These are phyloP conservation scores for Bombyx mori DNA, from an alignment of 1,140 invertebrate species.

Conservation along the genomic window ASM3026992v2 NC_085122.1:4817501-4818000, in stretches of 20 bases:
- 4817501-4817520: constrained; percentile 80
- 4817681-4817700: constrained; percentile 85
- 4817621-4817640: constrained; percentile 85
- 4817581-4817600: constrained; percentile 89
- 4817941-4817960: constrained; percentile 89
- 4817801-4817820: constrained; percentile 89
- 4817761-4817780: constrained; percentile 83
- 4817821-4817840: constrained; percentile 93
- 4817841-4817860: constrained; percentile 89
- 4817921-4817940: constrained; percentile 89
- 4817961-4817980: constrained; percentile 83
- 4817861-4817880: constrained; percentile 85
- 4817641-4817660: constrained; percentile 87
- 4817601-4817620: constrained; percentile 89
- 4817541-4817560: constrained; percentile 81
- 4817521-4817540: constrained; percentile 89
- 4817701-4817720: constrained; percentile 85
- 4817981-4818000: constrained; percentile 85
- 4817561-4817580: constrained; percentile 89
- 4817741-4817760: constrained; percentile 82
- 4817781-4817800: constrained; percentile 90
- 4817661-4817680: constrained; percentile 85
- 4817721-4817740: constrained; percentile 88
- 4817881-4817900: constrained; percentile 97
- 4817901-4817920: constrained; percentile 94